Conservation (phyloP, 2,888 invertebrate species). For the Chrysopilus asiliformis region DNA sequence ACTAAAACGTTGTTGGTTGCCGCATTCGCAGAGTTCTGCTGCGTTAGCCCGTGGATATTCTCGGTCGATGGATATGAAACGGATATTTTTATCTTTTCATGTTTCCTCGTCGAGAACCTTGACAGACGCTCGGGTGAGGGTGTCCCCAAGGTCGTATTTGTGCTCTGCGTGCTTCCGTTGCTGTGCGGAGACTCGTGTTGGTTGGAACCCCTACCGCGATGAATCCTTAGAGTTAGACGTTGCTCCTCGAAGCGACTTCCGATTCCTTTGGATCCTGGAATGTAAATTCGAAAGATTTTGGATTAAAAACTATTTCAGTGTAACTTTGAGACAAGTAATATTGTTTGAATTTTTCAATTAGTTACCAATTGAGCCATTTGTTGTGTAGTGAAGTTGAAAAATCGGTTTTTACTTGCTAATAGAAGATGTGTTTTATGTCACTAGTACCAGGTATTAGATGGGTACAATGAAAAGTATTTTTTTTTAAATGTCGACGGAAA, state of each 20-base stretch:
- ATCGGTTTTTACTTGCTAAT: no score
- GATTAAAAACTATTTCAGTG: no score
- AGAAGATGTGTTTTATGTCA: no score
- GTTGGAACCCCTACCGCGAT: slow-evolving; percentile 63
- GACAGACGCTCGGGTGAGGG: slow-evolving; percentile 48
- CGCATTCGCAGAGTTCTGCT: slow-evolving; percentile 22
- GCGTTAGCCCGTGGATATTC: slow-evolving; percentile 41
- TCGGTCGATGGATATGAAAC: slow-evolving; percentile 75
- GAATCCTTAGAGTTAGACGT: slow-evolving; percentile 80
- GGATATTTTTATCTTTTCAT: slow-evolving; percentile 73
- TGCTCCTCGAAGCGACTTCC: slow-evolving; percentile 77
- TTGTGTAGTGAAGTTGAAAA: no score
- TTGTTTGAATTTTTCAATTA: no score
- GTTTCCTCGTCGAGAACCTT: slow-evolving; percentile 49
- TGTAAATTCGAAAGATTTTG: no score
- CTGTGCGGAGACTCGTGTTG: slow-evolving; percentile 50
- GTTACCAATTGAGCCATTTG: no score
- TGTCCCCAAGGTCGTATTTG: slow-evolving; percentile 49
- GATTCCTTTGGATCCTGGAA: slow-evolving; percentile 45
- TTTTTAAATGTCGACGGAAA: no score
- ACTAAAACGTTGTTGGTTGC: slow-evolving; percentile 36
- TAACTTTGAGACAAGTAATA: no score
- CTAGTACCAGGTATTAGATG: no score
- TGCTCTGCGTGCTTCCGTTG: slow-evolving; percentile 55
- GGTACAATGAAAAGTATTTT: no score